Base-by-base conservation (phyloP, 2,797 vertebrate genomes). In the Tenualosa ilisha region DNA sequence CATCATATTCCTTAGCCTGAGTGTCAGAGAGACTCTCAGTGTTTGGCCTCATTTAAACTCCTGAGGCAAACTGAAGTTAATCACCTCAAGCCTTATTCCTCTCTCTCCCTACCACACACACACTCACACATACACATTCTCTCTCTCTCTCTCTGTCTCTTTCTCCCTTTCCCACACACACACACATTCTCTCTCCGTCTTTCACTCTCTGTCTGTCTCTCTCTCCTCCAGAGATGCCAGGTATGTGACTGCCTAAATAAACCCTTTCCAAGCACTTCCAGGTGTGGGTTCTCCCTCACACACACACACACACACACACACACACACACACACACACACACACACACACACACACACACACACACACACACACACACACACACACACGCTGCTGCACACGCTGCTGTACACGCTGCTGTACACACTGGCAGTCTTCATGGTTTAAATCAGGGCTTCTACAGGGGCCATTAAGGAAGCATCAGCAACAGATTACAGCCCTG, bases 171-270 rank as follows among this genome's bases (percentile, higher is more conserved):
- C 65, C 0, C 46, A 46, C 46, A 46, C 46, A n/a, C n/a, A n/a
- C n/a, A 46, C 46, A 46, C 46, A 46, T 46, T 40, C 65, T 13
- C 8, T 68, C 24, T 65, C n/a, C 26, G 24, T 65, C 63, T 31
- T 24, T 65, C 26, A 31, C 8, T 17, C 24, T 68, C 65, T 26
- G 12, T 68, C 24, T 68, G 26, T 37, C 2, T 3, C 26, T 26
- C 15, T 75, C 68, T 40, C 31, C 40, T 31, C 31, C 54, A 50
- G 24, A 75, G 68, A 75, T 75, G 68, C 17, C 68, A 75, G 68
- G 68, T 75, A 75, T 75, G 68, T 75, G 15, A 31, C 83, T 88
- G 61, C 86, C 81, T 82, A 84, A 86, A 83, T 85, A 72, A 75
- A 53, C 82, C 51, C 50, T 82, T 81, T 81, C 79, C 84, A 75